Base-by-base conservation (phyloP, 2,797 vertebrate species). In the Tenualosa ilisha region DNA sequence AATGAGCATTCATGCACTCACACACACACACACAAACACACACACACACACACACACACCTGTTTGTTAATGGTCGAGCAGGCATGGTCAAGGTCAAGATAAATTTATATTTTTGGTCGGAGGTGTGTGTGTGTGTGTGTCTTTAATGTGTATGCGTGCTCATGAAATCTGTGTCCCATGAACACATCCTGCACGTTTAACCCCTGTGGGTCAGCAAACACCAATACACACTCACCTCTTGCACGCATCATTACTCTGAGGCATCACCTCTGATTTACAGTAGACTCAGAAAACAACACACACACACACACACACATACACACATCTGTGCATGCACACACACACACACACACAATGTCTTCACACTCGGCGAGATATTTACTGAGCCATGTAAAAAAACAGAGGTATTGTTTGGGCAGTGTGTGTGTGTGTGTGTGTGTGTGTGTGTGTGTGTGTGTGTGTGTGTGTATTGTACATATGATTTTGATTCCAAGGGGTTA, bases 141-240 rank as follows among this genome's bases (percentile, higher is more conserved):
- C 61, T 24, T 2, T 12, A 26, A 65, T 65, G 61, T 65, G 61
- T 31, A 31, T 31, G 31, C 1, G 11, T 72, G 65, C 26, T 31
- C 65, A 72, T 37, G 11, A 89, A 89, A 91, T 87, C 85, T 83
- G 82, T 85, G 86, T 82, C 75, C 85, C 89, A 87, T 90, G 89
- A 92, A 91, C 87, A 89, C 81, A 75, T 31, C 85, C 87, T 90
- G 88, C 88, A 65, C 84, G 46, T 61, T 22, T 81, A 53, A 63
- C 24, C 87, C 59, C 63, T 84, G 72, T 22, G 26, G 68, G 84
- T 82, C 22, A 72, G 72, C 84, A 82, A 85, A 84, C 72, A 84
- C 61, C 53, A 46, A 31, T 75, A 54, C 11, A 20, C 83, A 86
- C 83, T 81, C 11, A 22, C 72, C 46, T 46, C 3, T 46, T 46